Conservation (phyloP, 2,113 vertebrate genomes). For the Gracilinanus agilis region DNA sequence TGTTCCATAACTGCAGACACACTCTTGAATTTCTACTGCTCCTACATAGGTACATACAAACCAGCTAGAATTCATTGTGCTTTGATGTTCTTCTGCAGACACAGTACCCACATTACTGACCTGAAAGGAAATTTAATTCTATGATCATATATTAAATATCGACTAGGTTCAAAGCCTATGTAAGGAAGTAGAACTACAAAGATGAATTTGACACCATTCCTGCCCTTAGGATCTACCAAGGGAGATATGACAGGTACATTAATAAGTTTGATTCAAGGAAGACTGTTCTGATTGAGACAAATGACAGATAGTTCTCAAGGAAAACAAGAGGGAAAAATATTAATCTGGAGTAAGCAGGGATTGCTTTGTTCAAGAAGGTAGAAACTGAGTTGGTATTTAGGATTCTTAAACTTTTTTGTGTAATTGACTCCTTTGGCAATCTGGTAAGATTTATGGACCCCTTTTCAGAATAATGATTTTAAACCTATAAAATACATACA, state of each 20-base stretch:
- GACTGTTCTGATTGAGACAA: not conserved
- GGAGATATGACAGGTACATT: not conserved
- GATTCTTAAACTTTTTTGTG: not conserved
- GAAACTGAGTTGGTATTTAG: not conserved
- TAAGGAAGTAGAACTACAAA: not conserved
- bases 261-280: not conserved
- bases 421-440: not conserved
- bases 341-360: not conserved
- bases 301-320: not conserved
- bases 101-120: not conserved
- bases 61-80: not conserved
- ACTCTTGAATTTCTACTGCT: not conserved
- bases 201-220: not conserved
- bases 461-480: not conserved
- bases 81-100: not conserved
- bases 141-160: not conserved
- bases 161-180: not conserved
- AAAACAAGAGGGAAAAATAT: not conserved
- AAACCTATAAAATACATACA: not conserved
- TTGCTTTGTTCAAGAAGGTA: not conserved
- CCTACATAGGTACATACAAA: not conserved
- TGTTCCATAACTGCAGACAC: not conserved
- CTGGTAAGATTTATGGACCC: not conserved
- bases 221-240: not conserved
- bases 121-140: not conserved